These are phyloP conservation scores for Apistogramma diplotaenia DNA, from an alignment of 2,113 vertebrate genomes.

Conservation along the genomic window DNA sequence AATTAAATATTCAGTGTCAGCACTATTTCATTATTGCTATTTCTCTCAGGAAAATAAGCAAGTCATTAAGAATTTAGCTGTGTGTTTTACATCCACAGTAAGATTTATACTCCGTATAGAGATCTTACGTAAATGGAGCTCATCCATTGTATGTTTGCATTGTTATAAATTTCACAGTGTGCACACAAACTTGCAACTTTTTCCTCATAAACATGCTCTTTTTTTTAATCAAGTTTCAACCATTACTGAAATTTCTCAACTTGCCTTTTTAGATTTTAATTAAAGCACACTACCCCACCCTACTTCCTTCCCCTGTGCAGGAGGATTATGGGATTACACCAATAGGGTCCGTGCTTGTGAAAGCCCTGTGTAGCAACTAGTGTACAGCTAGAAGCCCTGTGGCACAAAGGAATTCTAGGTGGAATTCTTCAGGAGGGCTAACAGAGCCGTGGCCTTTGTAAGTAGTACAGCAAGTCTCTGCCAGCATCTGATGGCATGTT, in stretches of 20 bases:
- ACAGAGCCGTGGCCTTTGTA: constrained; percentile 85
- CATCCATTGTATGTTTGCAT: background rate
- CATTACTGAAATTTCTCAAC: constrained; percentile 37
- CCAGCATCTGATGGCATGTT: constrained; percentile 76
- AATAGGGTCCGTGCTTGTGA: constrained; percentile 91
- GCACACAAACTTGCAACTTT: background rate
- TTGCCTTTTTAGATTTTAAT: constrained; percentile 84
- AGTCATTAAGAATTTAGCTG: constrained; percentile 15
- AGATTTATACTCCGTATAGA: background rate
- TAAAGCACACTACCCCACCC: constrained; percentile 91
- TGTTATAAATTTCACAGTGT: background rate
- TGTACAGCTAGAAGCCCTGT: constrained; percentile 81
- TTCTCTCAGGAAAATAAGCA: constrained; percentile 21
- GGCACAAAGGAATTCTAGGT: constrained; percentile 84
- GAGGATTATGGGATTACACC: constrained; percentile 98
- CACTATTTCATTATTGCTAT: constrained; percentile 29
- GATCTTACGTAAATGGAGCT: background rate
- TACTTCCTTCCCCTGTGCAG: constrained; percentile 88
- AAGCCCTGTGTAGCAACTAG: constrained; percentile 88
- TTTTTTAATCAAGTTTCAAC: constrained; percentile 7
- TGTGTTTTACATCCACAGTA: background rate
- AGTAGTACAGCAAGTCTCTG: constrained; percentile 84
- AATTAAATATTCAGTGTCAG: constrained; percentile 65
- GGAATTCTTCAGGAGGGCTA: constrained; percentile 87
- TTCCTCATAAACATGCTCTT: background rate